phyloP scores from a whole-genome alignment of 53 echinoderm and acorn worm species.

The Crossaster papposus region DNA sequence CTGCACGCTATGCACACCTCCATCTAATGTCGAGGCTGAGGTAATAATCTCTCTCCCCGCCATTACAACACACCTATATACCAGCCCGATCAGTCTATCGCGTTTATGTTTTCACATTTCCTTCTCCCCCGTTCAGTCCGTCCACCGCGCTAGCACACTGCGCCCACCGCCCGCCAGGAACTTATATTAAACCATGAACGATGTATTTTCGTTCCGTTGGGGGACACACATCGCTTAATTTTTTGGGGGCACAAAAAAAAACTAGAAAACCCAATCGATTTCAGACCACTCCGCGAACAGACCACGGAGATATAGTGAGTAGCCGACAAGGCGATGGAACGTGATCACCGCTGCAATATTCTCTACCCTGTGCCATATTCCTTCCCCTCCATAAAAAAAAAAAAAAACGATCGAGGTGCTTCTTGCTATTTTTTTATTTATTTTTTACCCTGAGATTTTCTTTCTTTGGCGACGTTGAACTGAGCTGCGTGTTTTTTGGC shows the following conservation, averaged over 20 bases:
- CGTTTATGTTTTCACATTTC: not conserved
- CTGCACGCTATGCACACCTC: constrained; percentile 2
- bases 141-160: not conserved
- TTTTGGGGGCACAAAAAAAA: not conserved
- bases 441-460: constrained; percentile 9
- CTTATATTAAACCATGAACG: constrained; percentile 48
- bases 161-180: constrained; percentile 28
- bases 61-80: not conserved
- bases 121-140: not conserved
- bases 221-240: constrained; percentile 8
- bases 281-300: constrained; percentile 19
- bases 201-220: constrained; percentile 46
- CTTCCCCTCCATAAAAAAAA: not conserved
- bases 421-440: constrained; percentile 22
- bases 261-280: constrained; percentile 31
- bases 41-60: constrained; percentile 10
- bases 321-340: constrained; percentile 42
- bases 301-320: constrained; percentile 13
- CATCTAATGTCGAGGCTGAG: constrained; percentile 52
- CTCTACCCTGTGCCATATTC: constrained; percentile 34
- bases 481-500: not conserved
- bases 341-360: constrained; percentile 41
- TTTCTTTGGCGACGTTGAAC: constrained; percentile 36
- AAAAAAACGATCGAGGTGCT: not conserved
- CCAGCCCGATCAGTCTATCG: not conserved